Evolutionary conservation across 2,888 invertebrate species (phyloP), one percentile per base, ranked within the genome.

Genomic region (Athripsodes cinereus): DNA sequence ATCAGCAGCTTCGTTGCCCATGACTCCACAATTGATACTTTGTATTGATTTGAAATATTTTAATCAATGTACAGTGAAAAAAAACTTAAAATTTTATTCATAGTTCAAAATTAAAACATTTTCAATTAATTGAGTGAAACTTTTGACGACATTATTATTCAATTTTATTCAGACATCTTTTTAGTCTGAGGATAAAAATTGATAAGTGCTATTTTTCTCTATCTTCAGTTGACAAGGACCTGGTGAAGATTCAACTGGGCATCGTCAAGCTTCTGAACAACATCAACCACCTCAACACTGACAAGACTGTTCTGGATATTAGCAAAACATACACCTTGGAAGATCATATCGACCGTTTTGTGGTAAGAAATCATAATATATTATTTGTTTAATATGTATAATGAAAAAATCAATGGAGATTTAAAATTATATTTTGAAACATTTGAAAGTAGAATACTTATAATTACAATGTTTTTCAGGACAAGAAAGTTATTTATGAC

Each of bases 301-400:
- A 81, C 71, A 75, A 79, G n/a, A 82, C 85, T 67, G 74, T 83
- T 67, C 71, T 76, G 56, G 79, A 82, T 31, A 75, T 83, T 57
- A 85, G 83, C 64, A 72, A 79, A 56, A 78, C 74, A 59, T 89
- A 79, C 70, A 74, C 78, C 64, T 75, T 87, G 35, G 80, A 82
- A 65, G 79, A 79, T 20, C 19, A 47, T 13, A 13, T 47, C 20
- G 47, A 47, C 21, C 19, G 13, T 3, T 47, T 47, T 47, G 16
- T 47, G 47, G 47, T 47, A 20, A 19, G 19, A 20, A 20, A 3
- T 11, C 8, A 47, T 19, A 11, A 47, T 19, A 11, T 20, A 20
- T 47, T 10, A 20, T 2, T 47, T 10, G 6, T 6, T 19, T 44
- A 44, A 44, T 16, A 44, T 44, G 2, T n/a, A n/a, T n/a, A n/a